phyloP scores from a whole-genome alignment of 2,113 vertebrate species.

The Heterotis niloticus region DNA sequence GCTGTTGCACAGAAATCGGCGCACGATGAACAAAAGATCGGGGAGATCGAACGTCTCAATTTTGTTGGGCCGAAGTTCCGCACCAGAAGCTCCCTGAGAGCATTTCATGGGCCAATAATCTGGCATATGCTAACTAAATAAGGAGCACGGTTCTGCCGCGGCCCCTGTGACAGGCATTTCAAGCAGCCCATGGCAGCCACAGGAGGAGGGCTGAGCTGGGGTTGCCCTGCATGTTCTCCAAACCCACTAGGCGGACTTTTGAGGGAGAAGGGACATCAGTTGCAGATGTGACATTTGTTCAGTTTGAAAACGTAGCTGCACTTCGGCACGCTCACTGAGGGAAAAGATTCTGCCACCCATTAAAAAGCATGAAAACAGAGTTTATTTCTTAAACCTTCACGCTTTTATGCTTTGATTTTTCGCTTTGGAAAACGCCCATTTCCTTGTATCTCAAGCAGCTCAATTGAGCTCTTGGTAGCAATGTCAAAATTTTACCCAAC shows the following conservation, averaged over 20 bases:
- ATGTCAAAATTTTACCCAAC: no score
- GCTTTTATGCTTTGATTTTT: no score
- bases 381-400: no score
- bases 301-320: no score
- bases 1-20: background rate
- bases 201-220: constrained; percentile 54
- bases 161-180: constrained; percentile 65
- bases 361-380: no score
- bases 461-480: no score
- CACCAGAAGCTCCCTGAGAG: constrained; percentile 56
- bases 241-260: background rate
- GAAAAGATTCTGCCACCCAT: no score
- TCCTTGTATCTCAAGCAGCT: no score
- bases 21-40: background rate
- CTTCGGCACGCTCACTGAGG: no score
- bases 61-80: constrained; percentile 52
- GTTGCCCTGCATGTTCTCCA: constrained; percentile 48
- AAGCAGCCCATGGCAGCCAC: constrained; percentile 55
- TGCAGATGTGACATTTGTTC: constrained; percentile 36
- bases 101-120: constrained; percentile 69
- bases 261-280: constrained; percentile 37
- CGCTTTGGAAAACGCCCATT: no score
- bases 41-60: constrained; percentile 52
- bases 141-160: constrained; percentile 65
- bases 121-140: constrained; percentile 64